A percentile compares a stretch with the other conserved stretches of the same genome.
Conservation (phyloP, 2,797 vertebrate species). For the Hafferia zeledoni region DNA sequence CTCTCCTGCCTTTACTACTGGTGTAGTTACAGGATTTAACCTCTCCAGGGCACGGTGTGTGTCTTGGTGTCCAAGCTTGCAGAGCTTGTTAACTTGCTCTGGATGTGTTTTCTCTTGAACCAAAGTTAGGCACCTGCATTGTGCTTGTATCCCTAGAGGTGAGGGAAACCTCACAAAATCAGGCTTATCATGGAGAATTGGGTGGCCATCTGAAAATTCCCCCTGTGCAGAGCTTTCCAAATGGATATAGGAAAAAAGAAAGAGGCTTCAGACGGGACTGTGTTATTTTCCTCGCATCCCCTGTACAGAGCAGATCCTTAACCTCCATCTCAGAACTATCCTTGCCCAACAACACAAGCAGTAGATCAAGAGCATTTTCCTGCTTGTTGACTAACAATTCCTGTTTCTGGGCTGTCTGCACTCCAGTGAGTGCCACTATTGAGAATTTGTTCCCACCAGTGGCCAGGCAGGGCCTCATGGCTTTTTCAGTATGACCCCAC, state of each 20-base stretch:
- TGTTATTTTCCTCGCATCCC: background rate
- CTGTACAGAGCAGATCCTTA: background rate
- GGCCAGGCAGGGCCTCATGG: background rate
- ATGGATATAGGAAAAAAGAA: background rate
- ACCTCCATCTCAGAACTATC: background rate
- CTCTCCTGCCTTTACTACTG: background rate
- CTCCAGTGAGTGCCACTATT: background rate
- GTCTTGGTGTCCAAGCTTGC: background rate
- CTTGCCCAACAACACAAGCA: background rate
- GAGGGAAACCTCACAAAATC: background rate
- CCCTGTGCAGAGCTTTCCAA: background rate
- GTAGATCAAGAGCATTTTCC: background rate
- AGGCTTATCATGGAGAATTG: background rate
- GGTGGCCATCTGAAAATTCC: background rate
- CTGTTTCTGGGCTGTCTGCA: background rate
- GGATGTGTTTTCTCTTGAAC: background rate
- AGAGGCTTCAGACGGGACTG: background rate
- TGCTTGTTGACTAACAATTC: background rate
- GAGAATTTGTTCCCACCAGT: background rate
- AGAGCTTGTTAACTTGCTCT: background rate
- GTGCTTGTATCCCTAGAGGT: background rate
- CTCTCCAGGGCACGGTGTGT: background rate
- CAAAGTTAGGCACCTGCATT: background rate
- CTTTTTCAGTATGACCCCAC: slow-evolving; percentile 22
- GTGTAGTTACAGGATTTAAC: background rate